These are phyloP conservation scores for Crocodylus rhombifer DNA, from an alignment of 2,797 vertebrate species.

Conservation along the genomic window DNA sequence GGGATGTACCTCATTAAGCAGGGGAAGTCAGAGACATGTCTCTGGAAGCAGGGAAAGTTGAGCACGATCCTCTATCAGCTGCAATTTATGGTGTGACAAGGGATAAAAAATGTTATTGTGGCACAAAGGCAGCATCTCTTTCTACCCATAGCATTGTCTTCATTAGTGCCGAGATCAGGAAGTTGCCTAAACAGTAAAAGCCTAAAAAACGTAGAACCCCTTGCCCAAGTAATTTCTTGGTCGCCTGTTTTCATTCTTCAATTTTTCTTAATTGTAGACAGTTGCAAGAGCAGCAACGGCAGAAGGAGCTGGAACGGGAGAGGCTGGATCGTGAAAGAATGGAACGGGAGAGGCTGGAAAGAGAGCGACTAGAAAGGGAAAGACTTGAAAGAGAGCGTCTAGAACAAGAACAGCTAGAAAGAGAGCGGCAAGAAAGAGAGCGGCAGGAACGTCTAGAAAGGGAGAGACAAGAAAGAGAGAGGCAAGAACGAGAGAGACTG, in stretches of 20 bases:
- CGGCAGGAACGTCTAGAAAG: conserved; percentile 82
- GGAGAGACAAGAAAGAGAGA: conserved; percentile 85
- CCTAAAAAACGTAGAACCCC: background rate
- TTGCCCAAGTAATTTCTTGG: conserved; percentile 20
- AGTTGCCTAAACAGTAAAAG: too few relatives aligned
- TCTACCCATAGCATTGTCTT: background rate
- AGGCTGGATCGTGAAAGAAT: conserved; percentile 83
- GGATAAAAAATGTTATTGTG: too few relatives aligned
- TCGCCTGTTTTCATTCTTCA: conserved; percentile 12
- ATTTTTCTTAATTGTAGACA: conserved; percentile 79
- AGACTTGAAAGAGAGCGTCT: conserved; percentile 81
- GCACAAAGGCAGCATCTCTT: too few relatives aligned
- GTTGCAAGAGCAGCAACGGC: conserved; percentile 89
- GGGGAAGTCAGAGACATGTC: too few relatives aligned
- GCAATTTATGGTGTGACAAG: too few relatives aligned
- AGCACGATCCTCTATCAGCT: too few relatives aligned
- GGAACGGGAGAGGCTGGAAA: conserved; percentile 82
- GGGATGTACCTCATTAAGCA: too few relatives aligned
- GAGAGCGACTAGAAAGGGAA: conserved; percentile 81
- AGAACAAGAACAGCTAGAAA: conserved; percentile 81
- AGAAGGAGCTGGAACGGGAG: conserved; percentile 86
- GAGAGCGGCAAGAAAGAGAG: conserved; percentile 85
- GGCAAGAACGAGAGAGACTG: conserved; percentile 80
- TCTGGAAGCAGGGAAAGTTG: too few relatives aligned
- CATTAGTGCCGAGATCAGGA: background rate